Percentiles rank a stretch among this genome's conserved stretches.
Evolutionary conservation across 1,140 invertebrate genomes (phyloP).

Genomic region (Drosophila nigromelanica): DNA sequence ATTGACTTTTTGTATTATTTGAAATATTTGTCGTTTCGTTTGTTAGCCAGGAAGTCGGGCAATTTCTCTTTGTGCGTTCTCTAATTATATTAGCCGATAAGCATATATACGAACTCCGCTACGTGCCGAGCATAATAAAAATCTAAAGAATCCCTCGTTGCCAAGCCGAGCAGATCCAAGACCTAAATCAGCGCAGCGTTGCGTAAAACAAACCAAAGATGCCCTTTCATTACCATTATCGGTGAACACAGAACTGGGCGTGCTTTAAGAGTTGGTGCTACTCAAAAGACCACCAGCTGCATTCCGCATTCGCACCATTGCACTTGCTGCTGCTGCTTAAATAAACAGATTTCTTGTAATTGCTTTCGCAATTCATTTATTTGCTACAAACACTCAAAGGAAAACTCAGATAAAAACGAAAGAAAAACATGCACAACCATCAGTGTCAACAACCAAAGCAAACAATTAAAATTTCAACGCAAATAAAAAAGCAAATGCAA

Average conservation of each 20-base stretch:
- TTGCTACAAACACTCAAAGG: constrained; percentile 38
- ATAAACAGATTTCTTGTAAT: constrained; percentile 74
- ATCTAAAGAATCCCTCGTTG: neutral
- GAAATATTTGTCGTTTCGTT: constrained; percentile 53
- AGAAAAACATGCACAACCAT: constrained; percentile 17
- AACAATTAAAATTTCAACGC: constrained; percentile 61
- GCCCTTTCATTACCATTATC: constrained; percentile 74
- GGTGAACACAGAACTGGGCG: constrained; percentile 41
- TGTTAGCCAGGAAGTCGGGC: constrained; percentile 10
- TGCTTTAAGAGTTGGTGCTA: constrained; percentile 30
- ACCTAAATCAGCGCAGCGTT: constrained; percentile 39
- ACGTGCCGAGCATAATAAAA: constrained; percentile 56
- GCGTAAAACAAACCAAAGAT: constrained; percentile 48
- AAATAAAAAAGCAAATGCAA: constrained; percentile 45
- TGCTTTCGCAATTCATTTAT: constrained; percentile 77
- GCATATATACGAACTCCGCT: constrained; percentile 27
- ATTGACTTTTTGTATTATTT: constrained; percentile 36
- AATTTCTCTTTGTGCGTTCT: constrained; percentile 25
- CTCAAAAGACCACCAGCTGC: constrained; percentile 28
- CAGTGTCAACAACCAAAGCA: constrained; percentile 58
- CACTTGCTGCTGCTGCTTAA: constrained; percentile 54
- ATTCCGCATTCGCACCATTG: constrained; percentile 48
- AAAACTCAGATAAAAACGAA: constrained; percentile 3
- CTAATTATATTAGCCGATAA: constrained; percentile 75
- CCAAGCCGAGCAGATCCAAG: constrained; percentile 4